Conservation (phyloP, 2,888 invertebrate species). For the Noctuana brunneofusca region DNA sequence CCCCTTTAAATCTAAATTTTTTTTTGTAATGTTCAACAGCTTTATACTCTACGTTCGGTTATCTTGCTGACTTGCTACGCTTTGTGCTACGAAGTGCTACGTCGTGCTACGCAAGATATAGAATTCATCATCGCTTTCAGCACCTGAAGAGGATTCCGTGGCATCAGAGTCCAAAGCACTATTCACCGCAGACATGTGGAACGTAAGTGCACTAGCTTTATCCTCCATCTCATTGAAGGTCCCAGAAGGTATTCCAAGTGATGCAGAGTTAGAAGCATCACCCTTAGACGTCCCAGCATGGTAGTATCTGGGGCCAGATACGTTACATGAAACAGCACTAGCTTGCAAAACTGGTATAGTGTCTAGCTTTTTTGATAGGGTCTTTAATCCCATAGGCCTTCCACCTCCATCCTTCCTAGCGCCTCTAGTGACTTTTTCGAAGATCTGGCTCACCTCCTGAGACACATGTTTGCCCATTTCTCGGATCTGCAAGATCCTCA, state of each 20-base stretch:
- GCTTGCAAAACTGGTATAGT: constrained; percentile 72
- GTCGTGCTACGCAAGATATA: too few species aligned
- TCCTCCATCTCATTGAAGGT: constrained; percentile 87
- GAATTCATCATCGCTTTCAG: constrained; percentile 97
- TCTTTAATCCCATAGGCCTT: constrained; percentile 70
- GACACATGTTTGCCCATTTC: constrained; percentile 90
- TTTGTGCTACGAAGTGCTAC: too few species aligned
- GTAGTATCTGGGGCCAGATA: constrained; percentile 69
- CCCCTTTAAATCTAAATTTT: too few species aligned
- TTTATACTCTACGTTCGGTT: too few species aligned
- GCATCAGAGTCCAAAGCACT: constrained; percentile 94
- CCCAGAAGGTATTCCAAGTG: constrained; percentile 82
- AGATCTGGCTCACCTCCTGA: constrained; percentile 86
- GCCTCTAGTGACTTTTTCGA: constrained; percentile 89
- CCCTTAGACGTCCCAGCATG: constrained; percentile 86
- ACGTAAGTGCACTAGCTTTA: constrained; percentile 88
- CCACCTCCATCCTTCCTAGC: constrained; percentile 83
- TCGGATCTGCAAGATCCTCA: constrained; percentile 89
- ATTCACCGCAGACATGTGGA: constrained; percentile 89
- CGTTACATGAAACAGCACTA: constrained; percentile 65
- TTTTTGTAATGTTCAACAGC: too few species aligned
- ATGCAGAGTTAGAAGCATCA: constrained; percentile 88
- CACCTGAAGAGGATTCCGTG: constrained; percentile 96
- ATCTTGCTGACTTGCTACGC: too few species aligned
- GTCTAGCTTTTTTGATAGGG: constrained; percentile 71